Percentiles rank a stretch among this genome's conserved stretches.
These are phyloP conservation scores for Kuschelorhynchus macadamiae DNA, from an alignment of 2,888 invertebrate genomes.

Conservation along the genomic window DNA sequence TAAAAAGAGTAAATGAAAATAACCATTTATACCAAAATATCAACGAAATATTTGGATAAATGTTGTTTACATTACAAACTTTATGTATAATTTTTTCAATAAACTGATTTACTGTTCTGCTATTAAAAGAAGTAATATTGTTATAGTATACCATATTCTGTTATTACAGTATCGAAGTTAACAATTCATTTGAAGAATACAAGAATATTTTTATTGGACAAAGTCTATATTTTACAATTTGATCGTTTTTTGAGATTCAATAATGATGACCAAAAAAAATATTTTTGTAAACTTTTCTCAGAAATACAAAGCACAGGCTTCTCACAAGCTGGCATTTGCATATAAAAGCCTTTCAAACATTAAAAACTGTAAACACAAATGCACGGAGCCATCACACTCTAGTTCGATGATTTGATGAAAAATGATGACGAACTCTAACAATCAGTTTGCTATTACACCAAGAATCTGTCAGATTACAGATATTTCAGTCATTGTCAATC, in stretches of 20 bases:
- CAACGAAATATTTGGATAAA: too few species aligned
- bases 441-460: constrained; percentile 67
- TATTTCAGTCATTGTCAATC: constrained; percentile 68
- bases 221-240: too few species aligned
- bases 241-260: too few species aligned
- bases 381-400: neutral
- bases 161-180: too few species aligned
- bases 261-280: neutral
- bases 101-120: too few species aligned
- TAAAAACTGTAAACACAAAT: constrained; percentile 1
- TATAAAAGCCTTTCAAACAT: neutral
- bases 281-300: constrained; percentile 13
- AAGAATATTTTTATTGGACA: too few species aligned
- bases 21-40: too few species aligned
- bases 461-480: constrained; percentile 25
- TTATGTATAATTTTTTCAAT: too few species aligned
- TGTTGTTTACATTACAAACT: too few species aligned
- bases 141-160: too few species aligned
- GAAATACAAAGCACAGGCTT: constrained; percentile 9
- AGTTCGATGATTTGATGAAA: constrained; percentile 14
- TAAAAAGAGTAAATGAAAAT: neutral
- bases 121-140: too few species aligned
- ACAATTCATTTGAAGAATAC: too few species aligned
- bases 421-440: constrained; percentile 33
- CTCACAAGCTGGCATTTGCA: neutral